Evolutionary conservation across 2,888 invertebrate species (phyloP), one percentile per base, ranked within the genome.

Genomic region (Deilephila porcellus): DNA sequence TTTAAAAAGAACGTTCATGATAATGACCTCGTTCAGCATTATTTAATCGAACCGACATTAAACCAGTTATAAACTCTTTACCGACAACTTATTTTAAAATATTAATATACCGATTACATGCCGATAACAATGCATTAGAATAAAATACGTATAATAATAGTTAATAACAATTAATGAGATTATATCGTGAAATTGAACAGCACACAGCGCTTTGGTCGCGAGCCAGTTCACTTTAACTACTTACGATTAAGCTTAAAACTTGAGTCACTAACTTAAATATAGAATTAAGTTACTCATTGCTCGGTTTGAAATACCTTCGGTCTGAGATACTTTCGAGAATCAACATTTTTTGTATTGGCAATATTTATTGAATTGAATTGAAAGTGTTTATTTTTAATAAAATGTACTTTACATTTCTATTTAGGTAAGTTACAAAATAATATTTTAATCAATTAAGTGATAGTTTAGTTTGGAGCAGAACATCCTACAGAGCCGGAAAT

Each of bases 141-240:
- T 67, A 52, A 52, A 67, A 67, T 52, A 52, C 67, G 20, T 45
- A 25, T 67, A 67, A 67, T 67, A 67, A 67, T 67, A 67, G 67
- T 67, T 67, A 67, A 67, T 67, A 67, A 67, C 67, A 67, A 67
- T 67, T 67, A 67, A 67, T 67, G 67, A 67, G 67, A 67, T 52
- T 25, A 17, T 52, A 67, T 67, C 45, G 67, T 52, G 67, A 52
- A 67, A 25, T 67, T 67, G 45, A 67, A 52, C 67, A 52, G 52
- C 11, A 52, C 45, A 45, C 25, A 67, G 25, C 45, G 67, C 45
- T 67, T 45, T n/a, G 67, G 19, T 63, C 19, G 25, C 67, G 52
- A 52, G 52, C 52, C 45, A 52, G 67, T 52, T 67, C 25, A 25
- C 67, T 67, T 52, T 67, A 67, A 67, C 45, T 67, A 20, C 67